Evolutionary conservation across 2,113 vertebrate species (phyloP).

Genomic region (Toxotes chatareus): DNA sequence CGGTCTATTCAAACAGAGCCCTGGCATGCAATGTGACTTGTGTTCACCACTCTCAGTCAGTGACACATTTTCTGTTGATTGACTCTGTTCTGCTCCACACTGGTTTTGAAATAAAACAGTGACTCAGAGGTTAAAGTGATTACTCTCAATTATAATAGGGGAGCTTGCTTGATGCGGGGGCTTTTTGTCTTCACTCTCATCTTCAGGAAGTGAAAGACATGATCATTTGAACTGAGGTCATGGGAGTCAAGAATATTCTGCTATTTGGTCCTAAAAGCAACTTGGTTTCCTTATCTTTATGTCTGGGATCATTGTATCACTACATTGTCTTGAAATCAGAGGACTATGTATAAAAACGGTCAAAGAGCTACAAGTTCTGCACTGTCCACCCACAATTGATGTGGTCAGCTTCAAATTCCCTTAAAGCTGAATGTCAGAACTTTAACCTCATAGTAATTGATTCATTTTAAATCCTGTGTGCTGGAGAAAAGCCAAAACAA

Average conservation of each 20-base stretch:
- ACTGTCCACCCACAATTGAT: background rate
- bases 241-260: background rate
- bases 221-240: background rate
- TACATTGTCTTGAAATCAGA: background rate
- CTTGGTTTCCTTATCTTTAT: background rate
- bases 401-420: background rate
- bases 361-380: background rate
- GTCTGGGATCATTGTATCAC: background rate
- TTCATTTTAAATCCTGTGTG: background rate
- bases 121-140: background rate
- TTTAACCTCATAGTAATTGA: background rate
- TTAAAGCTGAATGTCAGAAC: background rate
- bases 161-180: background rate
- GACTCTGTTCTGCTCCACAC: background rate
- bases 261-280: background rate
- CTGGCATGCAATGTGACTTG: background rate
- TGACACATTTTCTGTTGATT: background rate
- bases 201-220: background rate
- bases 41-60: background rate
- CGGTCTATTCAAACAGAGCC: background rate
- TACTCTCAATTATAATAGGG: background rate
- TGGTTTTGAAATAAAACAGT: conserved; percentile 5
- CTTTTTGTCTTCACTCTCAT: background rate
- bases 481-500: background rate
- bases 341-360: background rate